Conservation (phyloP, 1,140 invertebrate species). For the Vanessa tameamea region DNA sequence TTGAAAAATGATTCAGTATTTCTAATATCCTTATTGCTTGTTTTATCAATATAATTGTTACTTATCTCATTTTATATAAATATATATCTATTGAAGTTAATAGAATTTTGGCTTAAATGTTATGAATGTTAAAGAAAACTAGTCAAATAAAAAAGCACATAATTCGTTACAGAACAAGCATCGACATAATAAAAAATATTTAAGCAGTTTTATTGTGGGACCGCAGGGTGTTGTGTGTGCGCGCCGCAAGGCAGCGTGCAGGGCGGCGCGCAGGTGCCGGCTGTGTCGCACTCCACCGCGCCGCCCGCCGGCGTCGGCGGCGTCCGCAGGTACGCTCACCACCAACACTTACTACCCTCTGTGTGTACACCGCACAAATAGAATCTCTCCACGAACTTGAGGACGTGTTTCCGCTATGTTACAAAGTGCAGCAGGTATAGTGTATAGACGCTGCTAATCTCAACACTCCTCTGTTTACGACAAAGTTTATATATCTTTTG, state of each 20-base stretch:
- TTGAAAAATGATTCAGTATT: too few relatives aligned
- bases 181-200: too few relatives aligned
- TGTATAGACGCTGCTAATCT: slow-evolving; percentile 4
- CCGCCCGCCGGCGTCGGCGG: slow-evolving; percentile 73
- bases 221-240: slow-evolving; percentile 75
- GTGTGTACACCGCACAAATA: slow-evolving; percentile 10
- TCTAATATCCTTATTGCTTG: too few relatives aligned
- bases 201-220: slow-evolving; percentile 26
- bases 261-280: slow-evolving; percentile 74
- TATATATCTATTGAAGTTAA: too few relatives aligned
- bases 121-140: too few relatives aligned
- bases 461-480: slow-evolving; percentile 3
- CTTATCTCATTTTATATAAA: too few relatives aligned
- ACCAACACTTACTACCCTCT: slow-evolving; percentile 12
- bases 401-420: slow-evolving; percentile 25
- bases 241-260: slow-evolving; percentile 77
- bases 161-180: too few relatives aligned
- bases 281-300: slow-evolving; percentile 73
- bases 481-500: slow-evolving; percentile 9
- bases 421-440: background rate
- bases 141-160: too few relatives aligned
- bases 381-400: slow-evolving; percentile 5
- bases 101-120: too few relatives aligned
- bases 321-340: slow-evolving; percentile 64
- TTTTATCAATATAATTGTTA: too few relatives aligned